Percentiles rank a stretch among this genome's conserved stretches.
Evolutionary conservation across 2,888 invertebrate species (phyloP).

Genomic region (Heliconius aoede): DNA sequence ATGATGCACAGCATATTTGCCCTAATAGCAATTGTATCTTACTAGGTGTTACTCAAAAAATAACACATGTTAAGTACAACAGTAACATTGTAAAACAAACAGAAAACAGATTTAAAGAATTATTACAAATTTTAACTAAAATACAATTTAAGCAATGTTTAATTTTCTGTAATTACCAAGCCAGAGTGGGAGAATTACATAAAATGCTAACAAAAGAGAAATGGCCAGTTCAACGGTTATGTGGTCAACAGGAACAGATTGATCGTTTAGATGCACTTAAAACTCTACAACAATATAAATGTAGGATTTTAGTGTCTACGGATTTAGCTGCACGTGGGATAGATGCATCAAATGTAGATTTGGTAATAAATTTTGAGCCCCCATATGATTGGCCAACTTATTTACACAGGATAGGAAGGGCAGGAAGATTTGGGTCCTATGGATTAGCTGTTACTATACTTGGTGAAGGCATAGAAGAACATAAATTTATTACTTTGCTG

Average conservation of each 20-base stretch:
- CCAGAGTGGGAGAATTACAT: conserved; percentile 91
- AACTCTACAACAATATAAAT: conserved; percentile 90
- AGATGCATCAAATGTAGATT: conserved; percentile 95
- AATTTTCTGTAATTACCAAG: conserved; percentile 95
- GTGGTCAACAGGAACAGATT: conserved; percentile 91
- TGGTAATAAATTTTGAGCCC: conserved; percentile 96
- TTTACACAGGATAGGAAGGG: conserved; percentile 97
- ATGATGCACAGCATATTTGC: conserved; percentile 89
- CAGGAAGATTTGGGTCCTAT: conserved; percentile 95
- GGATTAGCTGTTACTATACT: conserved; percentile 91
- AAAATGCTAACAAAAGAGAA: conserved; percentile 87
- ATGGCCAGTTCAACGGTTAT: conserved; percentile 91
- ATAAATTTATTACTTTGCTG: conserved; percentile 83
- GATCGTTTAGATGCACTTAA: conserved; percentile 90
- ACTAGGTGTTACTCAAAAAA: conserved; percentile 92
- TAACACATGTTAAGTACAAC: conserved; percentile 84
- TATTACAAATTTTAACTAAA: conserved; percentile 87
- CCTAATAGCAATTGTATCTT: conserved; percentile 86
- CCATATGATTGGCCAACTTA: conserved; percentile 92
- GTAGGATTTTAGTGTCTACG: conserved; percentile 94
- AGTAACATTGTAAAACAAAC: conserved; percentile 87
- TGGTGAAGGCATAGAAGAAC: conserved; percentile 85
- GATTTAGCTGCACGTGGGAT: conserved; percentile 97
- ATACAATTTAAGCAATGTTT: conserved; percentile 94
- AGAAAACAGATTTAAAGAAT: conserved; percentile 85